phyloP scores from a whole-genome alignment of 2,797 vertebrate species.

The Hozukius guyotensis region DNA sequence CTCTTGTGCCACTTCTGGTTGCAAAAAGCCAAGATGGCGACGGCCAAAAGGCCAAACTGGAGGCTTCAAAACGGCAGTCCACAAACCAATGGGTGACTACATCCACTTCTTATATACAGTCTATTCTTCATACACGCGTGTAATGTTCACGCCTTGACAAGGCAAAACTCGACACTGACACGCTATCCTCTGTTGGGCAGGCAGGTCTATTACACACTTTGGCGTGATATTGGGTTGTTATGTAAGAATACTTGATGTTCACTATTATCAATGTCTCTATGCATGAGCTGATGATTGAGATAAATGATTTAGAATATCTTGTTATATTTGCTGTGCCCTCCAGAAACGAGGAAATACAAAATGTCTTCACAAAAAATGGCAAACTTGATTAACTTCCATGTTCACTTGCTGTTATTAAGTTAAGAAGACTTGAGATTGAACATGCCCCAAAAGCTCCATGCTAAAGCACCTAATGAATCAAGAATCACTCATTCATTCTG shows the following conservation, averaged over 20 bases:
- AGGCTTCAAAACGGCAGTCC: no score
- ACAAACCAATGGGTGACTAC: no score
- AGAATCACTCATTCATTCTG: background rate
- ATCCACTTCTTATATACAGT: no score
- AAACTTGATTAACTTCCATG: background rate
- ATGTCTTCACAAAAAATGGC: background rate
- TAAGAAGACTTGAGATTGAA: background rate
- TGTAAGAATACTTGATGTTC: background rate
- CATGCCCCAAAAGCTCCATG: background rate
- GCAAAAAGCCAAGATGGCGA: no score
- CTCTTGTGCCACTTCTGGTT: no score
- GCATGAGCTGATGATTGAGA: background rate
- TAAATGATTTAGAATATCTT: background rate
- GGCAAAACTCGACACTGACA: no score
- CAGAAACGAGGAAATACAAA: background rate
- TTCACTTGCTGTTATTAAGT: background rate
- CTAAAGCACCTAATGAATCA: background rate
- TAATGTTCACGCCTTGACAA: no score
- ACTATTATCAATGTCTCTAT: background rate
- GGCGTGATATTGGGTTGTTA: no score
- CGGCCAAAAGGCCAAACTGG: no score
- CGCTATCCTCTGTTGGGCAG: no score
- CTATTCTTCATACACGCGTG: no score
- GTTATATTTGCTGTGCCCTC: background rate
- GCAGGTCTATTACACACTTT: no score